Evolutionary conservation across 1,140 invertebrate genomes (phyloP).

Genomic region (Odontomachus brunneus): DNA sequence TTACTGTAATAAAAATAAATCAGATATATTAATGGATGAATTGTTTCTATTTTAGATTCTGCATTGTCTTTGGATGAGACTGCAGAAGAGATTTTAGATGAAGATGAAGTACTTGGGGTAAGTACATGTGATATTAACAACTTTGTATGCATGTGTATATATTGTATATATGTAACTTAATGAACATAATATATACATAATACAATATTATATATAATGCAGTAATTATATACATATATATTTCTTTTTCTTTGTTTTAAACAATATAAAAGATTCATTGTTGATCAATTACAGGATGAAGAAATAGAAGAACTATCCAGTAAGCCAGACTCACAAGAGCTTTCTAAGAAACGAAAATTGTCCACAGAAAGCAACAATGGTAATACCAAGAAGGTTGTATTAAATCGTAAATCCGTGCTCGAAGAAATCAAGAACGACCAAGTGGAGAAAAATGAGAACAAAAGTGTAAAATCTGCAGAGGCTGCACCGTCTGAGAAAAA

Average conservation of each 20-base stretch:
- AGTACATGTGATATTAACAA: constrained; percentile 53
- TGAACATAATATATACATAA: constrained; percentile 3
- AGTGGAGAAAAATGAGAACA: constrained; percentile 71
- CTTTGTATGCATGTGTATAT: background rate
- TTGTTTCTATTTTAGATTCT: constrained; percentile 76
- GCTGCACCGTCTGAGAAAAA: constrained; percentile 81
- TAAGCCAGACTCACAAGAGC: constrained; percentile 81
- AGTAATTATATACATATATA: constrained; percentile 8
- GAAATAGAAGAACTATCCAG: constrained; percentile 82
- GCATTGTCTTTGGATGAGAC: constrained; percentile 83
- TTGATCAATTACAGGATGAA: constrained; percentile 78
- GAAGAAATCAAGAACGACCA: constrained; percentile 81
- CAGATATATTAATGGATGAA: constrained; percentile 45
- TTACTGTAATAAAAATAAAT: constrained; percentile 19
- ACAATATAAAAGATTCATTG: background rate
- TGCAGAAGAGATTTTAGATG: constrained; percentile 85
- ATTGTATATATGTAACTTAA: background rate
- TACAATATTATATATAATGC: background rate
- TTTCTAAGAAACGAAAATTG: constrained; percentile 79
- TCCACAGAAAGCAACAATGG: constrained; percentile 77
- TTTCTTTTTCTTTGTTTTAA: background rate
- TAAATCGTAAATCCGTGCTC: constrained; percentile 88
- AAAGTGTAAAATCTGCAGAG: constrained; percentile 65
- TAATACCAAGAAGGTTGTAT: constrained; percentile 87
- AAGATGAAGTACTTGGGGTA: constrained; percentile 85